These are phyloP conservation scores for Pandemis corylana DNA, from an alignment of 2,888 invertebrate genomes.

Conservation along the genomic window DNA sequence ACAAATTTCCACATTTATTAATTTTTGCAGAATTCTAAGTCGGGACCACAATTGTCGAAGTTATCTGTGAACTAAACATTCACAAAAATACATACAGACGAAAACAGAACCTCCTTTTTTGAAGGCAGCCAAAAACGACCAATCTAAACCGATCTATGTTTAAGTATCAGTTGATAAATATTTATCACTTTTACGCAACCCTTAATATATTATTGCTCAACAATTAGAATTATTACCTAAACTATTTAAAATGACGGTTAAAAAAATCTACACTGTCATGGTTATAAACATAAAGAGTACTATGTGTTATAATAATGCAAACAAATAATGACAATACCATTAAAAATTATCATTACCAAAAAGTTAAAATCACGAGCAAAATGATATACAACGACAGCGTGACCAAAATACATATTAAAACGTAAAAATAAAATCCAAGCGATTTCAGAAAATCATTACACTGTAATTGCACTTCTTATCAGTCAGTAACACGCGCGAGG, in stretches of 20 bases:
- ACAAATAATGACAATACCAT: neutral
- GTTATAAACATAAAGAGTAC: neutral
- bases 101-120: too few species aligned
- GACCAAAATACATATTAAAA: neutral
- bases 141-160: too few species aligned
- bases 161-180: too few species aligned
- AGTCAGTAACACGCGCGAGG: slow-evolving; percentile 12
- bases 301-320: neutral
- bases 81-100: too few species aligned
- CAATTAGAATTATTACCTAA: neutral
- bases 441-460: slow-evolving; percentile 25
- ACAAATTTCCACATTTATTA: too few species aligned
- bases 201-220: neutral
- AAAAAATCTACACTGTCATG: neutral
- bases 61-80: too few species aligned
- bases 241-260: neutral
- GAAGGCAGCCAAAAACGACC: too few species aligned
- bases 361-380: neutral
- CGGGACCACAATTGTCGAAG: too few species aligned
- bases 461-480: slow-evolving; percentile 21
- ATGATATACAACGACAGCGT: neutral
- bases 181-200: neutral
- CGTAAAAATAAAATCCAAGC: slow-evolving; percentile 1
- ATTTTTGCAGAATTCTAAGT: too few species aligned
- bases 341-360: neutral